A percentile compares a stretch with the other conserved stretches of the same genome.
phyloP scores from a whole-genome alignment of 2,113 vertebrate genomes.

The Melanerpes aurifrons region DNA sequence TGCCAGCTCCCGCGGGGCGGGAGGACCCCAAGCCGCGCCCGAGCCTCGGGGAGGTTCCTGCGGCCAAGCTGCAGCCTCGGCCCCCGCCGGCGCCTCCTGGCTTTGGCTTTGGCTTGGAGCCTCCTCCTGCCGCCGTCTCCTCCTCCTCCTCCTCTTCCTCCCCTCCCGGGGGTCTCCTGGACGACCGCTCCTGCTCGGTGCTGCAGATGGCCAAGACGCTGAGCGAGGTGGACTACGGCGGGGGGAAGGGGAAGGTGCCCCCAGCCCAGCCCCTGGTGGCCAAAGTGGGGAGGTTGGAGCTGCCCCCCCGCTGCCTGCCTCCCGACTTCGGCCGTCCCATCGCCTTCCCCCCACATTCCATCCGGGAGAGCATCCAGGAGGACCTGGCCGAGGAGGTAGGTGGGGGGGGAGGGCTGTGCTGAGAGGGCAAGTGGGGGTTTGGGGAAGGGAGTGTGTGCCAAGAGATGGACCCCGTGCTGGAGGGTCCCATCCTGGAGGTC shows the following conservation, averaged over 20 bases:
- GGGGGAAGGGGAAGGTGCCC: constrained; percentile 62
- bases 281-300: constrained; percentile 60
- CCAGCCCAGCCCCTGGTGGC: constrained; percentile 46
- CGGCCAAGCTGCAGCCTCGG: constrained; percentile 71
- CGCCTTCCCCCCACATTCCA: constrained; percentile 87
- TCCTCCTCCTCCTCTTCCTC: too few relatives aligned
- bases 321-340: constrained; percentile 75
- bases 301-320: constrained; percentile 72
- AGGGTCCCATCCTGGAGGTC: not conserved
- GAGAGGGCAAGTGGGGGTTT: not conserved
- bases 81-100: constrained; percentile 22
- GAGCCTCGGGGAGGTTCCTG: constrained; percentile 28
- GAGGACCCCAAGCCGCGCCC: constrained; percentile 44
- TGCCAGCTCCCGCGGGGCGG: not conserved
- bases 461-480: not conserved
- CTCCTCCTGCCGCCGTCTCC: not conserved
- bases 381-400: constrained; percentile 91
- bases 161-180: constrained; percentile 39
- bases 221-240: constrained; percentile 89
- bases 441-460: too few relatives aligned
- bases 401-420: not conserved
- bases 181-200: constrained; percentile 94
- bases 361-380: constrained; percentile 92
- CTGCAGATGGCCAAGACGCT: constrained; percentile 96
- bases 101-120: constrained; percentile 46